A percentile compares a stretch with the other conserved stretches of the same genome.
Conservation (phyloP, 1,140 invertebrate genomes). For the Thaumatotibia leucotreta region DNA sequence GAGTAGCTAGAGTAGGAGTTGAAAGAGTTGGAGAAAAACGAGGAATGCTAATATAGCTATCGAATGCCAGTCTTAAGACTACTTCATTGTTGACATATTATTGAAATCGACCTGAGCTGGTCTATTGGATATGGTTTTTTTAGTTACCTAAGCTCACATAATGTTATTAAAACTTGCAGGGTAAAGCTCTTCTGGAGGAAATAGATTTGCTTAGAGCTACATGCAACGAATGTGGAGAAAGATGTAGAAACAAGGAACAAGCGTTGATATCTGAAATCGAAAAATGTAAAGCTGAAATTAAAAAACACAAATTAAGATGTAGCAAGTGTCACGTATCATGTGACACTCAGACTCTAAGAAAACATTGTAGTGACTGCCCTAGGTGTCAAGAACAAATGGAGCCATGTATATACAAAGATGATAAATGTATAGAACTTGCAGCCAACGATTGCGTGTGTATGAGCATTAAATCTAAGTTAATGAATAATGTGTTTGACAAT, state of each 20-base stretch:
- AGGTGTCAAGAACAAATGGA: constrained; percentile 46
- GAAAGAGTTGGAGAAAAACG: too few species aligned
- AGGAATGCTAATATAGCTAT: too few species aligned
- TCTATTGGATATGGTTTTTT: too few species aligned
- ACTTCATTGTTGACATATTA: too few species aligned
- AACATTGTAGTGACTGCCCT: constrained; percentile 58
- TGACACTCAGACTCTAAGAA: constrained; percentile 45
- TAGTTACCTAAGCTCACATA: too few species aligned
- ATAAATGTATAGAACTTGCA: constrained; percentile 39
- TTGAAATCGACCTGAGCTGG: too few species aligned
- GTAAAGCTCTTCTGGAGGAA: constrained; percentile 44
- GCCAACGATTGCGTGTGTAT: constrained; percentile 54
- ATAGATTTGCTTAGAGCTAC: constrained; percentile 43
- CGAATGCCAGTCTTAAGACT: too few species aligned
- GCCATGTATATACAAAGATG: constrained; percentile 33
- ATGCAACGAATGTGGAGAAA: constrained; percentile 47
- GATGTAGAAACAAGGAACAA: constrained; percentile 44
- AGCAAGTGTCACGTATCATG: constrained; percentile 48
- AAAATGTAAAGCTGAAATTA: constrained; percentile 43
- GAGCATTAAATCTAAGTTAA: constrained; percentile 53
- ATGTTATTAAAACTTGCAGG: constrained; percentile 35
- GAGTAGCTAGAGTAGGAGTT: too few species aligned
- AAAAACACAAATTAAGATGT: constrained; percentile 38
- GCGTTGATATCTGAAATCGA: constrained; percentile 44
- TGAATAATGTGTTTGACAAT: constrained; percentile 66